Percentiles rank a stretch among this genome's conserved stretches.
Conservation (phyloP, 2,797 vertebrate species). For the Platyrinchus mystaceus region DNA sequence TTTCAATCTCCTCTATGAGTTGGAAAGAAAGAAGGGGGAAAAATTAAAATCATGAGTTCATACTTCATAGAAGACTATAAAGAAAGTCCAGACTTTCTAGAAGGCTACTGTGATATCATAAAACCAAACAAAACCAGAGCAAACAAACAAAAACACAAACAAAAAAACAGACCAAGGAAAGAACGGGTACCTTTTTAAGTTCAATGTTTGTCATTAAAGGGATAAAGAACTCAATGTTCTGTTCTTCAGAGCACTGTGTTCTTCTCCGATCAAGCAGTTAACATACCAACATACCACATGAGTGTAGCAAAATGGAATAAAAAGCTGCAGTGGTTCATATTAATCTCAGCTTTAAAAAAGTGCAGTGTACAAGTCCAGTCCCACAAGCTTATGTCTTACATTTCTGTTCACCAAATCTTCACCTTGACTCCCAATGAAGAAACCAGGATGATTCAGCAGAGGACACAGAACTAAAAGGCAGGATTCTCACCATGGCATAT, state of each 20-base stretch:
- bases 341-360: neutral
- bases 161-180: neutral
- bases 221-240: neutral
- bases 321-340: neutral
- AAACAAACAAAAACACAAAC: neutral
- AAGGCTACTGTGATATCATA: neutral
- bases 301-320: neutral
- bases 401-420: neutral
- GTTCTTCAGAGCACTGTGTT: neutral
- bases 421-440: neutral
- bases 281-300: neutral
- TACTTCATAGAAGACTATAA: neutral
- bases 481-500: neutral
- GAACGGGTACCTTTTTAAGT: neutral
- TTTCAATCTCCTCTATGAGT: neutral
- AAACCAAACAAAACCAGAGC: neutral
- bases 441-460: neutral
- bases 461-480: neutral
- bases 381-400: rapidly evolving
- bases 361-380: neutral
- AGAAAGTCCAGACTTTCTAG: neutral
- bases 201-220: neutral
- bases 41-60: neutral
- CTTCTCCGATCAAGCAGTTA: neutral
- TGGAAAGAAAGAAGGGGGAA: neutral